These are phyloP conservation scores for Zapornia atra DNA, from an alignment of 2,113 vertebrate species.

Conservation along the genomic window DNA sequence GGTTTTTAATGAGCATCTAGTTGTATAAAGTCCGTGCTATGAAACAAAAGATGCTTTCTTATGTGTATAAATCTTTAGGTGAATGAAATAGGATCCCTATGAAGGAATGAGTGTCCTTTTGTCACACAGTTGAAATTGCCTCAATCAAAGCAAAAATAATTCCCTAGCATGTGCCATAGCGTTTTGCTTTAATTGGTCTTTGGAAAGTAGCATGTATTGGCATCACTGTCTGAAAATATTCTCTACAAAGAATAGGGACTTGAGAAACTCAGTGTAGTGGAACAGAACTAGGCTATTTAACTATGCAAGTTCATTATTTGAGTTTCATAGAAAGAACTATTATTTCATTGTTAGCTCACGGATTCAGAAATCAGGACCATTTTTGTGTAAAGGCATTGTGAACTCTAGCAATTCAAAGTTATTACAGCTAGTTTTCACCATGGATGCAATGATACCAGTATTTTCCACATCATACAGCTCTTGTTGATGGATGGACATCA, in stretches of 20 bases:
- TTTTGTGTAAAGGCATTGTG: background rate
- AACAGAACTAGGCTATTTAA: background rate
- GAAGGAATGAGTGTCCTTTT: background rate
- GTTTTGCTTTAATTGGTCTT: background rate
- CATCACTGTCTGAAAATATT: background rate
- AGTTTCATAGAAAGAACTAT: background rate
- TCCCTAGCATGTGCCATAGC: background rate
- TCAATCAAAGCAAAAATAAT: background rate
- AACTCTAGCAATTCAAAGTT: background rate
- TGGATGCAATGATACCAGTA: background rate
- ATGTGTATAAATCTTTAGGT: background rate
- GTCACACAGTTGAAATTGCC: background rate
- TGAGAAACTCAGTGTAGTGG: background rate
- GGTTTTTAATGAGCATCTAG: background rate
- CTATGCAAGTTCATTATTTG: background rate
- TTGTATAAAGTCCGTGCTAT: background rate
- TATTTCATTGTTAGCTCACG: background rate
- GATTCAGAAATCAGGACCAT: background rate
- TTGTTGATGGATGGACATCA: background rate
- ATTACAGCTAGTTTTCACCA: background rate
- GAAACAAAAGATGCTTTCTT: background rate
- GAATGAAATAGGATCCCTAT: background rate
- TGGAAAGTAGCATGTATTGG: background rate
- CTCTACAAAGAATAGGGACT: background rate
- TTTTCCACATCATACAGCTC: background rate